phyloP scores from a whole-genome alignment of 2,888 invertebrate species.

The Nemoura dubitans region DNA sequence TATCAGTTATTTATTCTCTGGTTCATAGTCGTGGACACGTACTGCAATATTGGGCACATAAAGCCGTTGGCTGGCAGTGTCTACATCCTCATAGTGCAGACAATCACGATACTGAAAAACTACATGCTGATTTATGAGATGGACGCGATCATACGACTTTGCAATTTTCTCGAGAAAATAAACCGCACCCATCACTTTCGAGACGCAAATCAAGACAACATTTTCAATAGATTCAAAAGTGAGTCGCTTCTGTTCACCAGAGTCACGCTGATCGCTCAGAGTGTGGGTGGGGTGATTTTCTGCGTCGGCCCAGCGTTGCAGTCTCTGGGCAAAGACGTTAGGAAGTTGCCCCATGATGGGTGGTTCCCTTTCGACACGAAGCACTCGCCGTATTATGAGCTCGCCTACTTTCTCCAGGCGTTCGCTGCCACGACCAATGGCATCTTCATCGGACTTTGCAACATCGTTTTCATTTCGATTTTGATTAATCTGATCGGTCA shows the following conservation, averaged over 20 bases:
- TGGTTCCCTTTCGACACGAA: neutral
- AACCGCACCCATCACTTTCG: neutral
- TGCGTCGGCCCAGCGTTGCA: neutral
- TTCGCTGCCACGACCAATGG: neutral
- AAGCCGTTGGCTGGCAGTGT: neutral
- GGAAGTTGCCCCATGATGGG: neutral
- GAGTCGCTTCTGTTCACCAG: neutral
- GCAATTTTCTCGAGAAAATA: neutral
- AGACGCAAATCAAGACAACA: neutral
- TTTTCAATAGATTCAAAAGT: neutral
- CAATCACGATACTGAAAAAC: neutral
- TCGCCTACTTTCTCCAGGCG: neutral
- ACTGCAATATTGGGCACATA: neutral
- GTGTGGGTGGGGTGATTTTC: neutral
- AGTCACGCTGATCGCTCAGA: too few species aligned
- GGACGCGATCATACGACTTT: neutral
- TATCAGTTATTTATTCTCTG: neutral
- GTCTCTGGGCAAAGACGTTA: neutral
- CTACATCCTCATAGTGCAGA: neutral
- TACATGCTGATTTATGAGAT: neutral
- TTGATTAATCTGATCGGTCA: neutral
- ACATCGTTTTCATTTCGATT: neutral
- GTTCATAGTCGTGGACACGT: neutral
- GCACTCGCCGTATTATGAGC: neutral
- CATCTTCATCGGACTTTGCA: neutral